Evolutionary conservation across 92 coral and sea anemone genomes (phyloP).

Genomic region (Epizoanthus stellaris): DNA sequence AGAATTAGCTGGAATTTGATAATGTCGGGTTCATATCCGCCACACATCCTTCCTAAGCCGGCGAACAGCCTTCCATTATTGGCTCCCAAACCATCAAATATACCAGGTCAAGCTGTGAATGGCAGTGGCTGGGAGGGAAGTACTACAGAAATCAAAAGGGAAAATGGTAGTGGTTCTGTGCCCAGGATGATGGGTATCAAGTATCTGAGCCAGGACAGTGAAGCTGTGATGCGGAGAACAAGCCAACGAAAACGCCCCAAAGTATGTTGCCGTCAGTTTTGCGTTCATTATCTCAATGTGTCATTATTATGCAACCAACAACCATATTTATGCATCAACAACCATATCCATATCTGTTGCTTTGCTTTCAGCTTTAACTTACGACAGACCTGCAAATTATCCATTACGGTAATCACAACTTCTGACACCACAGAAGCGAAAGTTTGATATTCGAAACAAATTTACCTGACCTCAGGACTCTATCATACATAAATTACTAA

Average conservation of each 20-base stretch:
- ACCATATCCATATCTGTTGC: conserved; percentile 22
- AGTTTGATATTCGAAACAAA: conserved; percentile 24
- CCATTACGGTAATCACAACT: conserved; percentile 28
- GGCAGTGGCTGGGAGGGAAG: conserved; percentile 63
- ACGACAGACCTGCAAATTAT: conserved; percentile 6
- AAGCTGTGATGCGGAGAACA: conserved; percentile 75
- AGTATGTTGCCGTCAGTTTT: conserved; percentile 86
- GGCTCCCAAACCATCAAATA: conserved; percentile 78
- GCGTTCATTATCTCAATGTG: conserved; percentile 76
- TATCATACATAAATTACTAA: conserved; percentile 41
- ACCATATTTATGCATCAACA: conserved; percentile 34
- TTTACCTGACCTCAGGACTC: conserved; percentile 48
- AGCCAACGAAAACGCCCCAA: conserved; percentile 98
- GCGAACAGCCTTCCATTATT: conserved; percentile 74
- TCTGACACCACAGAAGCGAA: conserved; percentile 30
- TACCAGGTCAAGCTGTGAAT: conserved; percentile 81
- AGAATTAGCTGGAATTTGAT: conserved; percentile 75
- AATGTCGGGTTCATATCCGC: conserved; percentile 92
- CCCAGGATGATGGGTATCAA: conserved; percentile 60
- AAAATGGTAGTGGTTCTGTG: conserved; percentile 64
- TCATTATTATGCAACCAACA: conserved; percentile 52
- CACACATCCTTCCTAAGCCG: conserved; percentile 87
- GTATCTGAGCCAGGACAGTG: conserved; percentile 70
- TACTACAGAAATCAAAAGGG: conserved; percentile 58
- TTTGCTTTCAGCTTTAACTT: conserved; percentile 20